Percentiles rank a stretch among this genome's conserved stretches.
These are phyloP conservation scores for Borostomias antarcticus DNA, from an alignment of 2,797 vertebrate species.

Conservation along the genomic window DNA sequence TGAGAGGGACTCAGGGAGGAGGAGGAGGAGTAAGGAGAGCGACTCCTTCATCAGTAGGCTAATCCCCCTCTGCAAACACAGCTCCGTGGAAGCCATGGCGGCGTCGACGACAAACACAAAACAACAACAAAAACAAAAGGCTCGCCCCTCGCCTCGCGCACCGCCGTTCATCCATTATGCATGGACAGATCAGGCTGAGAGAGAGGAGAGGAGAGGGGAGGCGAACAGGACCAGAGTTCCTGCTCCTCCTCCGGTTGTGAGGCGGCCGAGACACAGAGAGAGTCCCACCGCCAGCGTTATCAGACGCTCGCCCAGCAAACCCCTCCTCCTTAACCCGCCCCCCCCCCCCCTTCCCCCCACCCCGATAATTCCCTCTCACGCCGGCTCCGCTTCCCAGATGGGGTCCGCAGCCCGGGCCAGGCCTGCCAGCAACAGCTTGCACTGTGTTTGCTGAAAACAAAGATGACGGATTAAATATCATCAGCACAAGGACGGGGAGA, in stretches of 20 bases:
- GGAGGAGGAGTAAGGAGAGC: too few relatives aligned
- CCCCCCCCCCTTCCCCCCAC: slow-evolving; percentile 68
- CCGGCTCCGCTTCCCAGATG: slow-evolving; percentile 87
- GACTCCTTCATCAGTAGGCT: too few relatives aligned
- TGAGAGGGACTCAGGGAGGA: too few relatives aligned
- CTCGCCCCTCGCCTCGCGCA: slow-evolving; percentile 14
- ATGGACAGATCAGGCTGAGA: slow-evolving; percentile 42
- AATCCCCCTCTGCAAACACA: too few relatives aligned
- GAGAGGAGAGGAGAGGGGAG: not conserved
- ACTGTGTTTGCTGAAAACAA: slow-evolving; percentile 89
- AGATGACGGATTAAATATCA: slow-evolving; percentile 91
- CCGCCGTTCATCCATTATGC: slow-evolving; percentile 54
- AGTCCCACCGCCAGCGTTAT: slow-evolving; percentile 24
- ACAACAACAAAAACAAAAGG: slow-evolving; percentile 50
- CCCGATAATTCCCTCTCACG: slow-evolving; percentile 75
- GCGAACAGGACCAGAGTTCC: not conserved
- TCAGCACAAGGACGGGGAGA: slow-evolving; percentile 58
- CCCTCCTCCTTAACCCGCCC: slow-evolving; percentile 57
- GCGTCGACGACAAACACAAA: slow-evolving; percentile 30
- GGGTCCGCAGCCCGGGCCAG: slow-evolving; percentile 73
- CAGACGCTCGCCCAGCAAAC: slow-evolving; percentile 34
- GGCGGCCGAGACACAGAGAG: too few relatives aligned
- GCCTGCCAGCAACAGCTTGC: slow-evolving; percentile 88
- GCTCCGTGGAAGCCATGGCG: not conserved
- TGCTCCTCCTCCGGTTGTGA: slow-evolving; percentile 54